Percentiles rank a stretch among this genome's conserved stretches.
phyloP scores from a whole-genome alignment of 2,888 invertebrate species.

The Pasiphila rectangulata region DNA sequence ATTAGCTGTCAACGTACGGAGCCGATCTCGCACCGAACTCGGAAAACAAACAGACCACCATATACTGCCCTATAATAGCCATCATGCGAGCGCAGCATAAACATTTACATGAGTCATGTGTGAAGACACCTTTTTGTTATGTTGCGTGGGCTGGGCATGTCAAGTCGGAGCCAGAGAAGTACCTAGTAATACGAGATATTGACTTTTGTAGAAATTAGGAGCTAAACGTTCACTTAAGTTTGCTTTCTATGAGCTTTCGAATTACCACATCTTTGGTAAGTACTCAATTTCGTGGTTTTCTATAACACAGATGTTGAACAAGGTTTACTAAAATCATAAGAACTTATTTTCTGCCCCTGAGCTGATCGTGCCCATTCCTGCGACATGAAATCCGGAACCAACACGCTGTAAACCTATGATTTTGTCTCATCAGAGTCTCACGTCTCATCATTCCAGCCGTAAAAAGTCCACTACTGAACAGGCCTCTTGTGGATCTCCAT shows the following conservation, averaged over 20 bases:
- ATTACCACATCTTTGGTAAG: conserved; percentile 7
- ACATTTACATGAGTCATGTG: conserved; percentile 46
- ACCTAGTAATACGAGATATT: too few relatives aligned
- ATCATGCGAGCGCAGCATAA: conserved; percentile 47
- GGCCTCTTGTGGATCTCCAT: too few relatives aligned
- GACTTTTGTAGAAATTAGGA: conserved; percentile 11
- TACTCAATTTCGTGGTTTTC: not conserved
- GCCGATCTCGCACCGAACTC: conserved; percentile 48
- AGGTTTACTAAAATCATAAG: too few relatives aligned
- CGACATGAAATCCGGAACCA: too few relatives aligned
- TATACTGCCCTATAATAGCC: conserved; percentile 53
- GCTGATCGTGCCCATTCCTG: too few relatives aligned
- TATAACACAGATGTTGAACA: not conserved
- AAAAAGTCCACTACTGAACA: too few relatives aligned
- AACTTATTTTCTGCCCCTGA: too few relatives aligned
- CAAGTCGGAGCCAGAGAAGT: conserved; percentile 6
- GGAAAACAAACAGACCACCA: conserved; percentile 56
- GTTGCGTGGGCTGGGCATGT: conserved; percentile 19
- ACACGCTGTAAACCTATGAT: too few relatives aligned
- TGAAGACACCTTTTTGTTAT: conserved; percentile 29
- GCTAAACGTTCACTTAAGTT: conserved; percentile 4
- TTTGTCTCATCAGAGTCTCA: too few relatives aligned
- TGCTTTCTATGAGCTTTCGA: conserved; percentile 7
- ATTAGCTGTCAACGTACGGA: conserved; percentile 61
- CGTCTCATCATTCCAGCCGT: too few relatives aligned